Evolutionary conservation across 1,140 invertebrate genomes (phyloP).

Genomic region (Aphaenogaster floridana): DNA sequence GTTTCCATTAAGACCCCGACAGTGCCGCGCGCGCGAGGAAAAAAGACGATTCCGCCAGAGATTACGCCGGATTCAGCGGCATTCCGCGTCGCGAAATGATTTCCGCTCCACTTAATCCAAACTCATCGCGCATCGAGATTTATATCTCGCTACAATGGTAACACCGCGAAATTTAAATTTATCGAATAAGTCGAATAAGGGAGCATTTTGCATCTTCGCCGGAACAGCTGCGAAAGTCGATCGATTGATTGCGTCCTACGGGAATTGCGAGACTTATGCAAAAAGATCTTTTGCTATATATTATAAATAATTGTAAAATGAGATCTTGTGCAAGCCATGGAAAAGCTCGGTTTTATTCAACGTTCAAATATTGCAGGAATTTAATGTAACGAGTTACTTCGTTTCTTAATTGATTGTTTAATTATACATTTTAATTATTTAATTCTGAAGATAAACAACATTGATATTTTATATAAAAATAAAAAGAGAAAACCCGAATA

Average conservation of each 20-base stretch:
- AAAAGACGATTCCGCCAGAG: conserved; percentile 50
- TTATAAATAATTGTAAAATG: neutral
- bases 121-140: conserved; percentile 55
- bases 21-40: conserved; percentile 12
- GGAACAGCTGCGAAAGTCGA: conserved; percentile 10
- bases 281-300: conserved; percentile 3
- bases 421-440: neutral
- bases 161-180: conserved; percentile 35
- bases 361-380: neutral
- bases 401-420: neutral
- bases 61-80: conserved; percentile 56
- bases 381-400: neutral
- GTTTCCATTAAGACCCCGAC: conserved; percentile 54
- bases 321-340: neutral
- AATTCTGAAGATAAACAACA: neutral
- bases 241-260: neutral
- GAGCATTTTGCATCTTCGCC: conserved; percentile 3
- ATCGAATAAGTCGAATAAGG: neutral
- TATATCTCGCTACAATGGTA: conserved; percentile 24
- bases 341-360: neutral
- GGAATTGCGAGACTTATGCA: neutral
- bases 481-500: neutral
- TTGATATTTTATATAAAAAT: neutral
- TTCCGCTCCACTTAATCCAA: conserved; percentile 63
- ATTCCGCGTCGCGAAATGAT: conserved; percentile 58